These are phyloP conservation scores for Siniperca knerii DNA, from an alignment of 2,113 vertebrate genomes.

Conservation along the genomic window DNA sequence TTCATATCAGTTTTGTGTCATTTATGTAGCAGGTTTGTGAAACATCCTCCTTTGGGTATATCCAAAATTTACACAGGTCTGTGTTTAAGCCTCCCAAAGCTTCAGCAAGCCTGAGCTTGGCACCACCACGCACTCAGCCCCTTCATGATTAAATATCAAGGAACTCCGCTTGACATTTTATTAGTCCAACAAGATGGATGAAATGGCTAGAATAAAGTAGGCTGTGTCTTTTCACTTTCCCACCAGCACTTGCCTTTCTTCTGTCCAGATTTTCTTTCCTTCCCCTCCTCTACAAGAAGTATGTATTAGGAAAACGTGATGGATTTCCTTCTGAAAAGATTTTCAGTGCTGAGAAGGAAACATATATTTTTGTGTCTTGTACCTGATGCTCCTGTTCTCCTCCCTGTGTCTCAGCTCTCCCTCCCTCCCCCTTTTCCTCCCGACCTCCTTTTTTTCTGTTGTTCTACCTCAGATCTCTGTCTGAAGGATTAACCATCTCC, in stretches of 20 bases:
- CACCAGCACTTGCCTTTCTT: constrained; percentile 73
- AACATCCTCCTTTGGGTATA: constrained; percentile 52
- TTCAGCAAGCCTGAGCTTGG: constrained; percentile 62
- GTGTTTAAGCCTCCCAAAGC: constrained; percentile 72
- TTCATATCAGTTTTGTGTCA: constrained; percentile 50
- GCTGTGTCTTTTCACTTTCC: constrained; percentile 83
- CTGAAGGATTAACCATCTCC: constrained; percentile 80
- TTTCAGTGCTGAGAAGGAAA: constrained; percentile 62
- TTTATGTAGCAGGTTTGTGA: constrained; percentile 33
- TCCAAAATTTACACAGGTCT: constrained; percentile 56
- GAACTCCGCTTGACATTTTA: constrained; percentile 90
- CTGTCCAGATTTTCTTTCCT: constrained; percentile 62
- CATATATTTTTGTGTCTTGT: constrained; percentile 67
- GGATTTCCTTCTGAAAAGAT: constrained; percentile 71
- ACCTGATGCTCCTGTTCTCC: constrained; percentile 72
- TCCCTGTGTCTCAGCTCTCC: constrained; percentile 37
- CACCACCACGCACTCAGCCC: constrained; percentile 67
- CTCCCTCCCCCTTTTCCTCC: constrained; percentile 25
- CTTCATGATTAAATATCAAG: constrained; percentile 91
- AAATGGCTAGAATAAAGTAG: constrained; percentile 89
- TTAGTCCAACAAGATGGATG: constrained; percentile 94
- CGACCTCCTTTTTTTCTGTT: constrained; percentile 36
- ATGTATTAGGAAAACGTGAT: constrained; percentile 79
- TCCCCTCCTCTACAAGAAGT: constrained; percentile 67
- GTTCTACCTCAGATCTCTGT: constrained; percentile 67